phyloP scores from a whole-genome alignment of 2,888 invertebrate genomes.

The Nymphalis c-album region DNA sequence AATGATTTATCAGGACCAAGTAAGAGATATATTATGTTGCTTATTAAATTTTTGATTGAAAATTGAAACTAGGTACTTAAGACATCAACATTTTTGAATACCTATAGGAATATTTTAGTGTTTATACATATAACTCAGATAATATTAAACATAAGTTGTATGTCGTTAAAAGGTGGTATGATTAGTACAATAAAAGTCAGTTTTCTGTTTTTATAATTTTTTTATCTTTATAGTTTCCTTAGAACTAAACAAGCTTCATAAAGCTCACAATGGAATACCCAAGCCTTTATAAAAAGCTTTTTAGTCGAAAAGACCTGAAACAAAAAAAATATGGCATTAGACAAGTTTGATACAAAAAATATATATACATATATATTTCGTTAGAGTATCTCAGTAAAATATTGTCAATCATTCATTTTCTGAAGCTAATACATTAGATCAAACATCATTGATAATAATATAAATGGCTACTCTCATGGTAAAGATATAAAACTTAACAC shows the following conservation, averaged over 20 bases:
- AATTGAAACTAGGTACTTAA: neutral
- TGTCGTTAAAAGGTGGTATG: neutral
- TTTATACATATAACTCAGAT: neutral
- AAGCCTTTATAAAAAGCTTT: slow-evolving; percentile 71
- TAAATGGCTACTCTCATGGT: neutral
- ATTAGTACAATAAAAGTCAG: slow-evolving; percentile 34
- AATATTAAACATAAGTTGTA: neutral
- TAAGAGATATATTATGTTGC: too few species aligned
- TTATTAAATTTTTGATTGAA: neutral
- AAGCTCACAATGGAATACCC: slow-evolving; percentile 73
- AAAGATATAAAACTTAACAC: too few species aligned
- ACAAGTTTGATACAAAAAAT: slow-evolving; percentile 17
- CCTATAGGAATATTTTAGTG: too few species aligned
- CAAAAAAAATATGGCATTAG: slow-evolving; percentile 56
- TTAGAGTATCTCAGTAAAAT: slow-evolving; percentile 52
- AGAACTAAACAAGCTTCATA: slow-evolving; percentile 74
- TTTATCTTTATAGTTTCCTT: slow-evolving; percentile 70
- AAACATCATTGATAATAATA: slow-evolving; percentile 72
- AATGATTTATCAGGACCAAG: too few species aligned
- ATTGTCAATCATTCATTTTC: slow-evolving; percentile 66
- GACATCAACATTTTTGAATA: too few species aligned
- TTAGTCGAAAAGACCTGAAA: slow-evolving; percentile 90
- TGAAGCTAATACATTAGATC: slow-evolving; percentile 82
- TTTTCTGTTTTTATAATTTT: slow-evolving; percentile 54
- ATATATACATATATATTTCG: neutral